These are phyloP conservation scores for Cyclina sinensis DNA, from an alignment of 1,140 invertebrate genomes.

Conservation along the genomic window DNA sequence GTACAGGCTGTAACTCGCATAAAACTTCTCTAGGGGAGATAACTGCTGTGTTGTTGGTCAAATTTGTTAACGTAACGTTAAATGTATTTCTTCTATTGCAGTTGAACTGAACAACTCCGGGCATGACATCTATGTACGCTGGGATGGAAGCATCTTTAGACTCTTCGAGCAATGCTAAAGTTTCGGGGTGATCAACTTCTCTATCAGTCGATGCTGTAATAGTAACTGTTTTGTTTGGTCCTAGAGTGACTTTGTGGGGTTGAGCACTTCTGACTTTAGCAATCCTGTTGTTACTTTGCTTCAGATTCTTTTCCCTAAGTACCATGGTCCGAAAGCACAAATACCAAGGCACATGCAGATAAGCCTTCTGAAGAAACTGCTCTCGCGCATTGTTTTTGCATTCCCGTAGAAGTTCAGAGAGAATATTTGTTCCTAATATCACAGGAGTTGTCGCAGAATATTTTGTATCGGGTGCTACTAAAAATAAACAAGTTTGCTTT, in stretches of 20 bases:
- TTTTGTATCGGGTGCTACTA: not conserved
- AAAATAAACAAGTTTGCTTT: too few species aligned
- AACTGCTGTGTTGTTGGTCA: not conserved
- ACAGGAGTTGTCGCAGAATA: not conserved
- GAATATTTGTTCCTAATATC: not conserved
- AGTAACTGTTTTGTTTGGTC: not conserved
- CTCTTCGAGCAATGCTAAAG: constrained; percentile 38
- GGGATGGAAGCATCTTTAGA: not conserved
- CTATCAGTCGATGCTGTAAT: not conserved
- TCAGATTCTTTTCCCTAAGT: not conserved
- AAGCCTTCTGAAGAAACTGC: not conserved
- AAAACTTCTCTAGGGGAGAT: constrained; percentile 37
- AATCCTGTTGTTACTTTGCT: not conserved
- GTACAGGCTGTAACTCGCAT: constrained; percentile 35
- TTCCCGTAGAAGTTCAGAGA: not conserved
- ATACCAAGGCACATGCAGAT: not conserved
- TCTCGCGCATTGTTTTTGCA: constrained; percentile 24
- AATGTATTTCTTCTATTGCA: too few species aligned
- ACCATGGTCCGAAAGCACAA: not conserved
- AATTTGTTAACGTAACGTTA: constrained; percentile 23
- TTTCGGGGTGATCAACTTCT: not conserved
- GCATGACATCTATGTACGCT: constrained; percentile 30
- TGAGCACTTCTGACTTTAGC: not conserved
- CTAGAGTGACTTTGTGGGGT: not conserved
- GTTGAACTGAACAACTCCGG: not conserved